phyloP scores from a whole-genome alignment of 2,113 vertebrate genomes.

The Dasyornis broadbenti region DNA sequence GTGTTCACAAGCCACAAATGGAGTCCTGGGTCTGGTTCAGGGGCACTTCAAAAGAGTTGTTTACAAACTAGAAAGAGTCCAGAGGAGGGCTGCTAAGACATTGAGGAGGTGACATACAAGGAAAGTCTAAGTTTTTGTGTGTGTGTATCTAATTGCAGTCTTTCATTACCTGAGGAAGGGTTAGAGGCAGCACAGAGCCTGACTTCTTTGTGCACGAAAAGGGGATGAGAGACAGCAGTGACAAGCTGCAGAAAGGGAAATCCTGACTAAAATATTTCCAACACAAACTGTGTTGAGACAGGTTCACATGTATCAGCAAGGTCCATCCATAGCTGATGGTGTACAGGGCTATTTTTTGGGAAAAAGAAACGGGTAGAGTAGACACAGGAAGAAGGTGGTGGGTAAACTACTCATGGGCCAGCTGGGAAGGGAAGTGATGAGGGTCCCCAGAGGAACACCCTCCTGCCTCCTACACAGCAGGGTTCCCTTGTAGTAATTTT shows the following conservation, averaged over 20 bases:
- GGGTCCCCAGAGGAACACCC: neutral
- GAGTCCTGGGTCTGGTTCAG: neutral
- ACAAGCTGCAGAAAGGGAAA: neutral
- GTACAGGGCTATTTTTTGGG: neutral
- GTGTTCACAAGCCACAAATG: neutral
- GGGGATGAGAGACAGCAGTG: neutral
- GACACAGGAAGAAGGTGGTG: neutral
- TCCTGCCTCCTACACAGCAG: neutral
- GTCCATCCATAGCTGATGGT: neutral
- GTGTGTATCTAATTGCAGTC: neutral
- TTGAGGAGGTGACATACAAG: neutral
- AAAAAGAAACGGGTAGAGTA: neutral
- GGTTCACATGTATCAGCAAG: neutral
- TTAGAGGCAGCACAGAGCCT: neutral
- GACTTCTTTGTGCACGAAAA: neutral
- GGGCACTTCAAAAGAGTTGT: neutral
- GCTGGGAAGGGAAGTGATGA: neutral
- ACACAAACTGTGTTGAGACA: neutral
- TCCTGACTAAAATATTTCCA: neutral
- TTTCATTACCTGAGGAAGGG: neutral
- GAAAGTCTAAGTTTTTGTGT: neutral
- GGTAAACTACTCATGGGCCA: neutral
- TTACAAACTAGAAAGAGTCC: neutral
- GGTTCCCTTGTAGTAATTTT: neutral
- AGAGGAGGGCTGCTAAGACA: neutral